Conservation (phyloP, 2,113 vertebrate species). For the Prunella fulvescens region DNA sequence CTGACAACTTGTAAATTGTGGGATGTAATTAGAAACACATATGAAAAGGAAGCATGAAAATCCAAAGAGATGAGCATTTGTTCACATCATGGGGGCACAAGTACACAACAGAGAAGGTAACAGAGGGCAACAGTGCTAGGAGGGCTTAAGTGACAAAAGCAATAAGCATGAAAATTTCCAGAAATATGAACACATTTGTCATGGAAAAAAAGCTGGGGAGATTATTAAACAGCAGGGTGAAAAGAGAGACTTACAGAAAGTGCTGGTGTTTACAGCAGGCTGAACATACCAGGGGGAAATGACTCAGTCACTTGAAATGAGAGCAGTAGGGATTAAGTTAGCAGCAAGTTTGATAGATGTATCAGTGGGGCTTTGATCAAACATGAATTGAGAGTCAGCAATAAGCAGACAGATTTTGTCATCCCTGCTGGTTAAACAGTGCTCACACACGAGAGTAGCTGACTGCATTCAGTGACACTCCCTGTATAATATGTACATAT, state of each 20-base stretch:
- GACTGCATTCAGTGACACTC: not conserved
- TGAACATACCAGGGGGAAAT: not conserved
- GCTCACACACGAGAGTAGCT: not conserved
- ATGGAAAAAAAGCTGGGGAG: not conserved
- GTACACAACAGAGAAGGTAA: not conserved
- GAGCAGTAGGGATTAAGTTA: conserved; percentile 5
- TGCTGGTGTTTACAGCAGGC: not conserved
- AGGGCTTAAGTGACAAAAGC: conserved; percentile 2
- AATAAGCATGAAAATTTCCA: not conserved
- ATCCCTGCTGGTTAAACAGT: not conserved
- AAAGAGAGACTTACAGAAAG: not conserved
- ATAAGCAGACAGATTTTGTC: not conserved
- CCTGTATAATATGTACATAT: rapidly evolving
- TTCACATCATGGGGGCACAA: not conserved
- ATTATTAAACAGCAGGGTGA: not conserved
- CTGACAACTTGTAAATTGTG: not conserved
- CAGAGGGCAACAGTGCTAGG: not conserved
- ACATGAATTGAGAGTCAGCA: not conserved
- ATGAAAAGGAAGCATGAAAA: not conserved
- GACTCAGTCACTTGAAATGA: not conserved
- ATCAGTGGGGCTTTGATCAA: conserved; percentile 13
- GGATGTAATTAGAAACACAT: not conserved
- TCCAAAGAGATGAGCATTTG: not conserved
- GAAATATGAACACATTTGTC: not conserved
- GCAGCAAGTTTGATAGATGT: not conserved